Conservation (phyloP, 2,888 invertebrate genomes). For the Lampropteryx suffumata region DNA sequence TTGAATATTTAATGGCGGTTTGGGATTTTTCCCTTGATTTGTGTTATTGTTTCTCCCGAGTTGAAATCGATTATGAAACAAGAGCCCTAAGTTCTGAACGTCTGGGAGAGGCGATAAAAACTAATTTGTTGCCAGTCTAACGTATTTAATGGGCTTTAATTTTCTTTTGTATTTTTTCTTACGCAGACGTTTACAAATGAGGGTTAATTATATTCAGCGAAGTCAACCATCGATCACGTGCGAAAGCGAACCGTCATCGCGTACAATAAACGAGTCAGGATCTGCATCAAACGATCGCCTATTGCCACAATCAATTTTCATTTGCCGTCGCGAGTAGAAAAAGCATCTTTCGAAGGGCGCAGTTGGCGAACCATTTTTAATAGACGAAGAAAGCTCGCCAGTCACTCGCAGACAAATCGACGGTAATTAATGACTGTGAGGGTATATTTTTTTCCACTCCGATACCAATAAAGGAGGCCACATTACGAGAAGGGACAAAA, state of each 20-base stretch:
- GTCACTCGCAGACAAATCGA: constrained; percentile 77
- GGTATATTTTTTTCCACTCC: constrained; percentile 65
- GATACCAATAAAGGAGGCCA: constrained; percentile 71
- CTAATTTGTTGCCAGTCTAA: constrained; percentile 11
- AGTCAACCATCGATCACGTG: constrained; percentile 61
- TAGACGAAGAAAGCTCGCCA: constrained; percentile 72
- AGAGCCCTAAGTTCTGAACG: neutral
- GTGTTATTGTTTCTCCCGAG: constrained; percentile 42
- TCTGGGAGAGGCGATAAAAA: constrained; percentile 4
- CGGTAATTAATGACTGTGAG: constrained; percentile 78
- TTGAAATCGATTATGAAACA: constrained; percentile 16
- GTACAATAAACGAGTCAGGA: constrained; percentile 60
- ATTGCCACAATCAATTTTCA: constrained; percentile 76
- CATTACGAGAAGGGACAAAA: constrained; percentile 73
- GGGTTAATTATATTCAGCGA: constrained; percentile 40
- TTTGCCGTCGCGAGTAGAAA: constrained; percentile 34
- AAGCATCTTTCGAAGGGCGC: constrained; percentile 48
- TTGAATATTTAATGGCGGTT: constrained; percentile 39
- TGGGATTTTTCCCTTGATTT: constrained; percentile 39
- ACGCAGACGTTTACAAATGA: constrained; percentile 37
- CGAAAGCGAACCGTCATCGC: constrained; percentile 54
- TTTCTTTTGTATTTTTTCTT: constrained; percentile 26
- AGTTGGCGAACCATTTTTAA: constrained; percentile 71
- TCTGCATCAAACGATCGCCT: constrained; percentile 73
- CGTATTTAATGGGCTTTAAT: constrained; percentile 17